Percentiles rank a stretch among this genome's conserved stretches.
Conservation (phyloP, 2,888 invertebrate genomes). For the Lapara coniferarum region DNA sequence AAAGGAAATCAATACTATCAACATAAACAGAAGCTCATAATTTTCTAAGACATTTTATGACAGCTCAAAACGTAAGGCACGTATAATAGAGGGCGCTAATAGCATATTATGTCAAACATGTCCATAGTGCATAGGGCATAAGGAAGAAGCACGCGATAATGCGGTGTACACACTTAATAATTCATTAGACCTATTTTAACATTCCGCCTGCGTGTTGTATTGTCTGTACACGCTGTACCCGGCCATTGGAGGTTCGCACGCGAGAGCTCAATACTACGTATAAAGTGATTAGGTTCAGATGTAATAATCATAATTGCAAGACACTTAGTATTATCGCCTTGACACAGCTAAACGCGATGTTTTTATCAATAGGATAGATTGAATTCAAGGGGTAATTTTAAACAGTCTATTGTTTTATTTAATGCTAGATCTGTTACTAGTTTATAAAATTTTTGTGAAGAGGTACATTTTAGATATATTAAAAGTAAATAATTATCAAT, state of each 20-base stretch:
- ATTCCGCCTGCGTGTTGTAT: slow-evolving; percentile 11
- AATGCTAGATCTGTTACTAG: background rate
- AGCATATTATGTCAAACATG: background rate
- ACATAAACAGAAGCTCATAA: too few relatives aligned
- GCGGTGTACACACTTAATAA: background rate
- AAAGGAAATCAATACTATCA: too few relatives aligned
- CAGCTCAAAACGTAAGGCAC: background rate
- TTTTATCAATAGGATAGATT: background rate
- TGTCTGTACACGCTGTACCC: background rate
- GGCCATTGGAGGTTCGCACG: background rate
- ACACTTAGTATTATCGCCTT: slow-evolving; percentile 15
- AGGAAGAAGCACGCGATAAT: background rate
- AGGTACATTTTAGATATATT: too few relatives aligned
- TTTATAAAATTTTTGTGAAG: too few relatives aligned
- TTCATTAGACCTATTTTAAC: background rate
- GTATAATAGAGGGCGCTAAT: slow-evolving; percentile 3
- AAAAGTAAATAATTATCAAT: too few relatives aligned
- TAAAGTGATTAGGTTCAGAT: slow-evolving; percentile 12
- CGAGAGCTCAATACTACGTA: background rate
- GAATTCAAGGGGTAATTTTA: background rate
- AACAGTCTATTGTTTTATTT: background rate
- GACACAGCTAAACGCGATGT: slow-evolving; percentile 23
- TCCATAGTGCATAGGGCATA: background rate
- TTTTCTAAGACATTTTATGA: background rate
- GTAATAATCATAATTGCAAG: slow-evolving; percentile 6